These are phyloP conservation scores for Benthosema pterotum DNA, from an alignment of 2,797 vertebrate species.

Conservation along the genomic window DNA sequence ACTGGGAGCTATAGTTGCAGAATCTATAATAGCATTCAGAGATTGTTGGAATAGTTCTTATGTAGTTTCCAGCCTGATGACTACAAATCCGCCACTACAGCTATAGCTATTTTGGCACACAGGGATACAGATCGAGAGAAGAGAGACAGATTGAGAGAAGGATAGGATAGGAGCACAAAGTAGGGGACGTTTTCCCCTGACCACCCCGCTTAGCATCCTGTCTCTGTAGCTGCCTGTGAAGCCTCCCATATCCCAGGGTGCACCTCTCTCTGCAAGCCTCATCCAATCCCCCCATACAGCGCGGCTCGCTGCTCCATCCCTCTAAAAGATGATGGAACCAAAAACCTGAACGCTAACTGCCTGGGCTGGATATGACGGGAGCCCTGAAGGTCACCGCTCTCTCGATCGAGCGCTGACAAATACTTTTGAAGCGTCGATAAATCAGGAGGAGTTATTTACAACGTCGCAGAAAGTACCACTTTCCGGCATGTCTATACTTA, in stretches of 20 bases:
- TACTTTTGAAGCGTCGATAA: conserved; percentile 43
- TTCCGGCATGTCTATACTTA: conserved; percentile 20
- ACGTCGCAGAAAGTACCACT: conserved; percentile 17
- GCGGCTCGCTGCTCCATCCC: conserved; percentile 9
- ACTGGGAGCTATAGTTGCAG: too few relatives aligned
- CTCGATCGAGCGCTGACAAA: conserved; percentile 30
- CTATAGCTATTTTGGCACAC: too few relatives aligned
- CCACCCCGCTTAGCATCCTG: conserved; percentile 21
- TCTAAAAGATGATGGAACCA: conserved; percentile 23
- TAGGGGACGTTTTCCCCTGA: conserved; percentile 17
- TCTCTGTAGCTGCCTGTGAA: conserved; percentile 43
- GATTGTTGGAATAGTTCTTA: too few relatives aligned
- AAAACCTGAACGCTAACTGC: conserved; percentile 26
- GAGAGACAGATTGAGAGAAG: conserved; percentile 3
- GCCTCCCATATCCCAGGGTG: conserved; percentile 24
- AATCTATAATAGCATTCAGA: too few relatives aligned
- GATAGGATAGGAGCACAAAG: conserved; percentile 5
- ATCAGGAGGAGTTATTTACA: not conserved
- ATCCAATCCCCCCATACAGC: conserved; percentile 45
- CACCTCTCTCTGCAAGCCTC: conserved; percentile 31
- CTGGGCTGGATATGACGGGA: too few relatives aligned
- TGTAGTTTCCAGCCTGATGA: too few relatives aligned
- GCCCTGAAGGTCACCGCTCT: conserved; percentile 32
- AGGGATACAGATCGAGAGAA: not conserved
- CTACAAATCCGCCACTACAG: too few relatives aligned